Evolutionary conservation across 1,140 invertebrate species (phyloP).

Genomic region (Elymnias hypermnestra): DNA sequence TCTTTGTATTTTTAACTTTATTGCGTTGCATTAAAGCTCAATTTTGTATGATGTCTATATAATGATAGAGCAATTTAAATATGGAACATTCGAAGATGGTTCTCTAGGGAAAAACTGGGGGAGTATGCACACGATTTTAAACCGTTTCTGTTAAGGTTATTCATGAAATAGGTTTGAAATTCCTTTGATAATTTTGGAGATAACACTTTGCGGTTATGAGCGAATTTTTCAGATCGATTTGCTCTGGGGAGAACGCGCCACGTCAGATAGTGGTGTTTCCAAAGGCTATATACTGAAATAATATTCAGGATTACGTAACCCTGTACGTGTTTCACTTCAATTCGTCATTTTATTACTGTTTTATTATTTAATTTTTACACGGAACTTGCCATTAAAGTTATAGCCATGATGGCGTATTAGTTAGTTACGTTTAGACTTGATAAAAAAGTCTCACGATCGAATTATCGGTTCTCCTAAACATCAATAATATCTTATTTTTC

Average conservation of each 20-base stretch:
- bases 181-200: slow-evolving; percentile 19
- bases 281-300: slow-evolving; percentile 18
- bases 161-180: slow-evolving; percentile 23
- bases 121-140: slow-evolving; percentile 27
- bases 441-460: too few species aligned
- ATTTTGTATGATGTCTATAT: slow-evolving; percentile 19
- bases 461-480: too few species aligned
- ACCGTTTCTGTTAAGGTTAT: slow-evolving; percentile 9
- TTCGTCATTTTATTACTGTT: too few species aligned
- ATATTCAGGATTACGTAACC: slow-evolving; percentile 14
- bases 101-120: slow-evolving; percentile 66
- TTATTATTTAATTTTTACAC: too few species aligned
- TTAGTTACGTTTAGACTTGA: too few species aligned
- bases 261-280: slow-evolving; percentile 40
- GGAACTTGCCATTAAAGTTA: too few species aligned
- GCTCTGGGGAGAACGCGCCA: slow-evolving; percentile 50
- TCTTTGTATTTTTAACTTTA: slow-evolving; percentile 23
- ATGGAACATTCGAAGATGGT: slow-evolving; percentile 68
- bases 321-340: too few species aligned
- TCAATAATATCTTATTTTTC: too few species aligned
- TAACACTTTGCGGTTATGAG: slow-evolving; percentile 34
- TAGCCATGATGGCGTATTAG: too few species aligned
- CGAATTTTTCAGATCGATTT: slow-evolving; percentile 52
- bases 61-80: slow-evolving; percentile 67
- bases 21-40: neutral